phyloP scores from a whole-genome alignment of 2,888 invertebrate species.

The Morpho deidamia region DNA sequence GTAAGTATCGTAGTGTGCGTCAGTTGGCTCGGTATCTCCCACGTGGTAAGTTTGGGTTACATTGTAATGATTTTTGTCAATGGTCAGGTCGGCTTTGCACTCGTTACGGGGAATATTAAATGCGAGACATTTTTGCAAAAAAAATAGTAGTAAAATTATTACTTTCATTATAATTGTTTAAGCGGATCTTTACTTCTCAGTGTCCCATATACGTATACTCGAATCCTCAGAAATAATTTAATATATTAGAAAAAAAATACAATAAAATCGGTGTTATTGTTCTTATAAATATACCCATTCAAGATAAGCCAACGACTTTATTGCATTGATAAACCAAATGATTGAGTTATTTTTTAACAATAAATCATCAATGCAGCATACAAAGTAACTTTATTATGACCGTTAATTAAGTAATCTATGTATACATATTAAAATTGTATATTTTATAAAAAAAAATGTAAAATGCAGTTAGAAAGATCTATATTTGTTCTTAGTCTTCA shows the following conservation, averaged over 20 bases:
- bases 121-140: slow-evolving; percentile 31
- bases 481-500: too few relatives aligned
- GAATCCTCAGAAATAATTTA: not conserved
- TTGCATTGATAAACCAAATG: slow-evolving; percentile 4
- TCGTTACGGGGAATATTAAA: slow-evolving; percentile 48
- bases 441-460: too few relatives aligned
- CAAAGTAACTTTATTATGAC: not conserved
- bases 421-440: too few relatives aligned
- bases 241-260: not conserved
- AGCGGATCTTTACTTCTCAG: not conserved
- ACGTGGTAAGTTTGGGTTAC: slow-evolving; percentile 40
- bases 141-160: slow-evolving; percentile 31
- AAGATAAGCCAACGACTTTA: slow-evolving; percentile 8
- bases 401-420: too few relatives aligned
- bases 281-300: slow-evolving; percentile 15
- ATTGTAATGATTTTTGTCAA: slow-evolving; percentile 49
- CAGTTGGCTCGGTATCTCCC: slow-evolving; percentile 46
- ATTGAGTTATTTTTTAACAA: slow-evolving; percentile 3
- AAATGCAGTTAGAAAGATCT: too few relatives aligned
- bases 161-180: slow-evolving; percentile 3
- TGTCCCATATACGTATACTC: not conserved
- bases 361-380: not conserved
- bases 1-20: slow-evolving; percentile 53
- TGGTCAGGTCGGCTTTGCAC: slow-evolving; percentile 46
- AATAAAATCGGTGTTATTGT: slow-evolving; percentile 9